Base-by-base conservation (phyloP, 1,140 invertebrate species). In the Physella acuta region DNA sequence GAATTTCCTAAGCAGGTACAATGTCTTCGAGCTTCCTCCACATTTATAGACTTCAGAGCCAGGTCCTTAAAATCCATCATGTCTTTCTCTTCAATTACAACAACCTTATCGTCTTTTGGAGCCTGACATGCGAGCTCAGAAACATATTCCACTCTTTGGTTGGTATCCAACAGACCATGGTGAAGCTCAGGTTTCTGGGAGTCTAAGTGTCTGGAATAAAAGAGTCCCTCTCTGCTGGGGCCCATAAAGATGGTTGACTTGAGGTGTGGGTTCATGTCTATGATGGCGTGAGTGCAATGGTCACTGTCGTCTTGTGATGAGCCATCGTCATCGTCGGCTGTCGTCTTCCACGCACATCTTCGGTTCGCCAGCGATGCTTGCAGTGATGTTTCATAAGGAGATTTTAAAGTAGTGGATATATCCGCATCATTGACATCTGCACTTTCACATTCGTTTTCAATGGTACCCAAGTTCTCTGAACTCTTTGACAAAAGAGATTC, bases 241-340 rank as follows among this genome's bases (percentile, higher is more conserved):
- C 20, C 11, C 56, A 26, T 28, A 33, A 3, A 28, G 8, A 26
- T 33, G 33, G 33, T 11, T 28, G 56, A 3, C 2, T 30, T 3
- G 56, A 44, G 8, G 39, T 8, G 20, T 4, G 26, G 3, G 5
- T 28, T 0, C 0, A 0, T 28, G 30, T 20, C 1, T 11, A 33
- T 3, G 20, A 44, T 16, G 55, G 59, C 33, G 28, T 61, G 34
- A 11, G 59, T 37, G 37, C 59, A 61, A 3, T 36, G 59, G 39
- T 61, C 59, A 39, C 59, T 61, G 17, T 61, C 59, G 39, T 39
- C 34, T 34, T 61, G 59, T 26, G 59, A 61, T 24, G 34, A 61
- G 24, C 26, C 39, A 14, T 17, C 39, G 16, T 64, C 62, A 51
- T 64, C 62, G 2, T 64, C 62, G 36, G 49, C 62, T 16, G 39